Evolutionary conservation across 2,888 invertebrate genomes (phyloP), one percentile per base, ranked within the genome.

Genomic region (Eupsilia transversa): DNA sequence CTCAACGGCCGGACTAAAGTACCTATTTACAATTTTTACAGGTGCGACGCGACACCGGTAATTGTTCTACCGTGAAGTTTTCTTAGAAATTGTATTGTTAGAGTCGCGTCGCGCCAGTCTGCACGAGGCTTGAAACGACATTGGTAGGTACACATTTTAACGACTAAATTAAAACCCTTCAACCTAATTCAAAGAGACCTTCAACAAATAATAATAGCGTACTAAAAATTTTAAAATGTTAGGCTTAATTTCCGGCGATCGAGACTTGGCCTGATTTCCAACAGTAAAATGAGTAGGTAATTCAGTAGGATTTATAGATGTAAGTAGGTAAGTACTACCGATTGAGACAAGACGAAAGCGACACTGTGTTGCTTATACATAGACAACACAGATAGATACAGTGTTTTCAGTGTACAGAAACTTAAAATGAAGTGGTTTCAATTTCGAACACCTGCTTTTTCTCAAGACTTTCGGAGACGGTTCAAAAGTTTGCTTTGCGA

Each of bases 391-490:
- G 23, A 30, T 27, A 65, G 17, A 17, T 30, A 65, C 71, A 46
- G 23, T 59, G 54, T 64, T 30, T n/a, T 56, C 33, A 69, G 74
- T 70, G 74, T 79, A 75, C 82, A 43, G 41, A 71, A 72, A 83
- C 57, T 63, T 59, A 77, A 74, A 79, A 76, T 80, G 61, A 86
- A 85, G 65, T 83, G 71, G 74, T 85, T 87, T 83, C 68, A 78
- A 84, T 77, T 75, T 74, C 57, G 41, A 63, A 77, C 89, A 89
- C 77, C 84, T 88, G 89, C n/a, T 63, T 60, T 72, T 74, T 87
- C 88, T 74, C 88, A 89, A 49, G 76, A 66, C n/a, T n/a, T n/a
- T n/a, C n/a, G n/a, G 49, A 54, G 75, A 64, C 71, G 64, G 33
- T 60, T 79, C 61, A 59, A 72, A 79, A 77, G 75, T 79, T 83